Percentiles rank a stretch among this genome's conserved stretches.
Conservation (phyloP, 2,888 invertebrate species). For the Iselma pallidipennis region DNA sequence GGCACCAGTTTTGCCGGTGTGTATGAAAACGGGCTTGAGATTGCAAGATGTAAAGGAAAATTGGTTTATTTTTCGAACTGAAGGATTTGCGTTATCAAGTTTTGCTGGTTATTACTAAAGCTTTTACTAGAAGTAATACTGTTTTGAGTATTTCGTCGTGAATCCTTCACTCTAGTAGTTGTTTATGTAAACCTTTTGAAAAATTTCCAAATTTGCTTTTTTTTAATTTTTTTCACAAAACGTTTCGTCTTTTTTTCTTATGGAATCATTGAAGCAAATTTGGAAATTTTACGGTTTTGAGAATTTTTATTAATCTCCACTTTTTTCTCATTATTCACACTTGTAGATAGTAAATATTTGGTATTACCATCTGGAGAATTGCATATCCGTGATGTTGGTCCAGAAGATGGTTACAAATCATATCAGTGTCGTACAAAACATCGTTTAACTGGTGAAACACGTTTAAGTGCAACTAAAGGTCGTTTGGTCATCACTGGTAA, state of each 20-base stretch:
- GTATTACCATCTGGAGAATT: conserved; percentile 94
- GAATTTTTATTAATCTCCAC: not conserved
- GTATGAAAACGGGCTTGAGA: too few relatives aligned
- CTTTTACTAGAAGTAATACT: too few relatives aligned
- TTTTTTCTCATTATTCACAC: not conserved
- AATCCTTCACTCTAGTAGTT: not conserved
- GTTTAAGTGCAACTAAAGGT: conserved; percentile 91
- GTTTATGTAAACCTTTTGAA: too few relatives aligned
- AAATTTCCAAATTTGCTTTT: not conserved
- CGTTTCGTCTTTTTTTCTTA: not conserved
- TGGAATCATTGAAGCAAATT: not conserved
- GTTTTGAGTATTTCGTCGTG: too few relatives aligned
- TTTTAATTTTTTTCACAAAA: not conserved
- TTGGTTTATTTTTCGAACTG: not conserved
- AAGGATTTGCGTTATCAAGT: not conserved
- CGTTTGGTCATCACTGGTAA: conserved; percentile 94
- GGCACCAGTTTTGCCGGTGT: too few relatives aligned
- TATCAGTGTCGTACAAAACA: conserved; percentile 95
- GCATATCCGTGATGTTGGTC: conserved; percentile 93
- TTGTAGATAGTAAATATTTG: conserved; percentile 89
- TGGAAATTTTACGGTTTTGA: not conserved
- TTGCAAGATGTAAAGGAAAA: too few relatives aligned
- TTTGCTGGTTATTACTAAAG: too few relatives aligned
- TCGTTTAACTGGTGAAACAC: conserved; percentile 88
- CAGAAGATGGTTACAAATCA: conserved; percentile 91